phyloP scores from a whole-genome alignment of 2,113 vertebrate genomes.

The Lepus timidus region DNA sequence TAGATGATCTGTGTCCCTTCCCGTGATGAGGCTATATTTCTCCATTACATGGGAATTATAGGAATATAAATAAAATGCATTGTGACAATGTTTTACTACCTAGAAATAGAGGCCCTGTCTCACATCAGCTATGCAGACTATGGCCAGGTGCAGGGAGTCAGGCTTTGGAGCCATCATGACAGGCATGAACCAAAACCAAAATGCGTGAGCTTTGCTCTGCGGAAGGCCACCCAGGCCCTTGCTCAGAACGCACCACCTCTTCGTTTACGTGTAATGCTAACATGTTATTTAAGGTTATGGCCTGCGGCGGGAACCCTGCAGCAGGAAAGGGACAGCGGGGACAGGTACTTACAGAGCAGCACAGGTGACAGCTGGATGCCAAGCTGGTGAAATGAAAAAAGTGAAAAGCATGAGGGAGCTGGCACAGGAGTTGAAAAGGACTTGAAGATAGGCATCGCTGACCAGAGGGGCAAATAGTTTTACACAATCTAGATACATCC shows the following conservation, averaged over 20 bases:
- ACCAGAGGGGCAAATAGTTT: slow-evolving; percentile 6
- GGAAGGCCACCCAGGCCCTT: neutral
- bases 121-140: neutral
- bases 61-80: slow-evolving; percentile 1
- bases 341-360: neutral
- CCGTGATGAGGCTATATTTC: slow-evolving; percentile 41
- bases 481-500: neutral
- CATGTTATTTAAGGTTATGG: neutral
- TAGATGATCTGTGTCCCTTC: slow-evolving; percentile 11
- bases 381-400: slow-evolving; percentile 15
- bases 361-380: neutral
- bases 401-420: slow-evolving; percentile 22
- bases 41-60: neutral
- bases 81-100: neutral
- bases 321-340: neutral
- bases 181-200: neutral
- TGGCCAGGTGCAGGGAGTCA: neutral
- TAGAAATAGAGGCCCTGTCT: neutral
- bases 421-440: neutral
- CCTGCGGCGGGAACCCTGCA: neutral
- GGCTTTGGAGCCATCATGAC: neutral
- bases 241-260: neutral
- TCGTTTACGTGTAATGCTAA: neutral
- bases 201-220: neutral
- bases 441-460: neutral